phyloP scores from a whole-genome alignment of 2,797 vertebrate species.

The Coreius guichenoti region DNA sequence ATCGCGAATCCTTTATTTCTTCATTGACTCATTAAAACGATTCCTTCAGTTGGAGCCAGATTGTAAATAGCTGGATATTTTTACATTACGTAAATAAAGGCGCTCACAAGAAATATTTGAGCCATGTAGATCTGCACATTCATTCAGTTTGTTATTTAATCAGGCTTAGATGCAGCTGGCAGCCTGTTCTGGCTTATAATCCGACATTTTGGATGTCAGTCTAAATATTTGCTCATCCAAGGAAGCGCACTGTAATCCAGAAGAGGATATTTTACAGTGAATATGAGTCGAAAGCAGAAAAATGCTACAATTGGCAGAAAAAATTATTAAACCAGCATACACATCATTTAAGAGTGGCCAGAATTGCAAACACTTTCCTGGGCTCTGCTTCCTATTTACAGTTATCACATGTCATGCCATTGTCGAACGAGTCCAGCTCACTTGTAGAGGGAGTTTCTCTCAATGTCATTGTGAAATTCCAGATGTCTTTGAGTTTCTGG shows the following conservation, averaged over 20 bases:
- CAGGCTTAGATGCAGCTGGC: slow-evolving; percentile 14
- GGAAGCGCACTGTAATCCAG: neutral
- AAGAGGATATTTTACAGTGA: slow-evolving; percentile 13
- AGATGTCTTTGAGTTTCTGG: slow-evolving; percentile 17
- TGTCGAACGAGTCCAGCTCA: neutral
- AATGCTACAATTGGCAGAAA: slow-evolving; percentile 15
- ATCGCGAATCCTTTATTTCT: slow-evolving; percentile 19
- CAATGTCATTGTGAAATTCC: slow-evolving; percentile 38
- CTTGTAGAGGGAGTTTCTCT: slow-evolving; percentile 2
- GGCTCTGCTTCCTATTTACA: neutral
- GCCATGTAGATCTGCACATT: slow-evolving; percentile 17
- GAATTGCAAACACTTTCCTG: slow-evolving; percentile 15
- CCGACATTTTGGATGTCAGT: neutral
- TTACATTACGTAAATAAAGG: slow-evolving; percentile 29
- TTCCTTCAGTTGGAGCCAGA: neutral
- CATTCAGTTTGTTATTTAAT: slow-evolving; percentile 15
- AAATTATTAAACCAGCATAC: slow-evolving; percentile 12
- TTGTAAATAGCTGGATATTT: slow-evolving; percentile 47
- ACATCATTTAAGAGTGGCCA: slow-evolving; percentile 16
- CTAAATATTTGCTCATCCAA: slow-evolving; percentile 26
- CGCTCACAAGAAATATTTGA: slow-evolving; percentile 18
- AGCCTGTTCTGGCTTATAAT: neutral
- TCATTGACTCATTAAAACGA: slow-evolving; percentile 34
- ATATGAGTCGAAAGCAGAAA: neutral
- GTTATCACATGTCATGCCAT: slow-evolving; percentile 1